phyloP scores from a whole-genome alignment of 1,140 invertebrate genomes.

The Papilio polytes region DNA sequence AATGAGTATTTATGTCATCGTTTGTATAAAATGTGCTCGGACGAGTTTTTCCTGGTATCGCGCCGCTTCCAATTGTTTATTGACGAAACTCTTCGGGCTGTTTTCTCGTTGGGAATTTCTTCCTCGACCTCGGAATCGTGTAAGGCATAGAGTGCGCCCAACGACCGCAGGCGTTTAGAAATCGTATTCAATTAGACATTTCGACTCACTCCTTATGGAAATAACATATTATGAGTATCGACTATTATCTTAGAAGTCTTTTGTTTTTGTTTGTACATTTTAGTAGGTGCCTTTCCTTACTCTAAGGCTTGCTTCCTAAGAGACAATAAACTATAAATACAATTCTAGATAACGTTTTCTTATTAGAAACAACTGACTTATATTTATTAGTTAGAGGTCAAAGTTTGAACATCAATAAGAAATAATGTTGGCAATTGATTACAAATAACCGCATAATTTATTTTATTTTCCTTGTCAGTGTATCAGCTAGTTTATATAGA shows the following conservation, averaged over 20 bases:
- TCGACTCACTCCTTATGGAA: neutral
- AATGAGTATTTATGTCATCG: constrained; percentile 83
- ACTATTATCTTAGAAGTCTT: neutral
- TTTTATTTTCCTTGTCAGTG: neutral
- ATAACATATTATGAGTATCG: neutral
- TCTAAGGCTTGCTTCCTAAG: neutral
- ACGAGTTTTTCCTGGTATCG: constrained; percentile 62
- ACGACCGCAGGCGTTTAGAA: constrained; percentile 6
- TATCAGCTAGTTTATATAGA: neutral
- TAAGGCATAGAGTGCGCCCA: neutral
- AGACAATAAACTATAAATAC: too few relatives aligned
- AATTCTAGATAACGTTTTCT: too few relatives aligned
- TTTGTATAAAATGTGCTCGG: constrained; percentile 77
- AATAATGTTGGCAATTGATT: too few relatives aligned
- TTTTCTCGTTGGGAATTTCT: constrained; percentile 44
- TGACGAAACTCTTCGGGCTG: constrained; percentile 63
- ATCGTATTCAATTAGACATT: constrained; percentile 11
- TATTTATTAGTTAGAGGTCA: too few relatives aligned
- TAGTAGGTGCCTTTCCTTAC: too few relatives aligned
- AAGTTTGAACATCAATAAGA: too few relatives aligned
- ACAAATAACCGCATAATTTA: too few relatives aligned
- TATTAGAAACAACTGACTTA: too few relatives aligned
- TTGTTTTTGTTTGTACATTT: constrained; percentile 5
- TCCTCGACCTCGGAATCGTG: neutral
- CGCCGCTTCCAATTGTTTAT: constrained; percentile 64